Conservation (phyloP, 1,140 invertebrate genomes). For the Pseudomyrmex pallidus region DNA sequence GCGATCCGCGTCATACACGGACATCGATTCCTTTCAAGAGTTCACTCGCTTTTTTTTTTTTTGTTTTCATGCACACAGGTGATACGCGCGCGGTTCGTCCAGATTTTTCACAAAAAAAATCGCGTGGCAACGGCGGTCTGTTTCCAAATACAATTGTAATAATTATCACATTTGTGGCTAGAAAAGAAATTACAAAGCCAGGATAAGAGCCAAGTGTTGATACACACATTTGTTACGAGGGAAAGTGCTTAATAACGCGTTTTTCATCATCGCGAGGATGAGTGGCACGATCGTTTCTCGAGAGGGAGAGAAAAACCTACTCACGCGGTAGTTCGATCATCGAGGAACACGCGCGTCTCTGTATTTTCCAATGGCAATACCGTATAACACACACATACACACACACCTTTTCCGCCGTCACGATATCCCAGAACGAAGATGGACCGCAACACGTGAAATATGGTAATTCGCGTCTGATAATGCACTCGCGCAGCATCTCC, state of each 20-base stretch:
- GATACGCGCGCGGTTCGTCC: no score
- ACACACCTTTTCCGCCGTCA: slow-evolving; percentile 39
- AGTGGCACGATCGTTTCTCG: slow-evolving; percentile 1
- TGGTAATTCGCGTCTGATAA: slow-evolving; percentile 65
- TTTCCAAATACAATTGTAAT: no score
- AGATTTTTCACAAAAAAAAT: no score
- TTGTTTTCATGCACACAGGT: no score
- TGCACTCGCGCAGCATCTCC: slow-evolving; percentile 53
- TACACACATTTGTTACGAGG: background rate
- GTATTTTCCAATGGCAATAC: slow-evolving; percentile 32
- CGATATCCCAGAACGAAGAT: slow-evolving; percentile 67
- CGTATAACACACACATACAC: background rate
- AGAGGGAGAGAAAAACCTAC: background rate
- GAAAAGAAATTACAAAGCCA: no score
- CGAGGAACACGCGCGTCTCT: slow-evolving; percentile 33
- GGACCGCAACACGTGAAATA: slow-evolving; percentile 63
- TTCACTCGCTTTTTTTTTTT: background rate
- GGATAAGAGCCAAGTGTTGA: background rate
- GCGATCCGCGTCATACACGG: slow-evolving; percentile 13
- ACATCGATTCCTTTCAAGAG: slow-evolving; percentile 43
- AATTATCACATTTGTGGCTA: no score
- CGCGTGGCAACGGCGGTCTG: no score
- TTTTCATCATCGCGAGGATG: background rate
- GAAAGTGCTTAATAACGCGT: background rate
- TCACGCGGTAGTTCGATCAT: slow-evolving; percentile 45